Percentiles rank a stretch among this genome's conserved stretches.
Conservation (phyloP, 2,113 vertebrate genomes). For the Plotosus lineatus region DNA sequence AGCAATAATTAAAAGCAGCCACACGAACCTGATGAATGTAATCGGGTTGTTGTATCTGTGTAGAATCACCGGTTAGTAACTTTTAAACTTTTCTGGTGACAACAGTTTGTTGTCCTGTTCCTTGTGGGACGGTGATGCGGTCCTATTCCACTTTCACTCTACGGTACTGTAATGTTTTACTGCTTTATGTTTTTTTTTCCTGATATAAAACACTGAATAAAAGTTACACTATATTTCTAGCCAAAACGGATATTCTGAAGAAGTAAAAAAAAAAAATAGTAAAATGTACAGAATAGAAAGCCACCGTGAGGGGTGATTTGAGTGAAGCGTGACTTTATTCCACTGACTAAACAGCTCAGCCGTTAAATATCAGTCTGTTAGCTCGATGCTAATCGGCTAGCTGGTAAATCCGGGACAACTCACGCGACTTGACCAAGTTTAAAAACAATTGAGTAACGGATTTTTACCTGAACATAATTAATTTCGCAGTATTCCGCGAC, state of each 20-base stretch:
- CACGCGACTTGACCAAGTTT: constrained; percentile 13
- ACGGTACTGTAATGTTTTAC: background rate
- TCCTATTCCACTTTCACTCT: background rate
- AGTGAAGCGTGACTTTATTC: background rate
- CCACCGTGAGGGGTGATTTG: background rate
- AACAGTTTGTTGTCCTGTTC: background rate
- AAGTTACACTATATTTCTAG: background rate
- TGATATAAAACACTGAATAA: too few species aligned
- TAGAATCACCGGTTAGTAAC: background rate
- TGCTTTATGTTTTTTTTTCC: background rate
- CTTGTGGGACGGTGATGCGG: background rate
- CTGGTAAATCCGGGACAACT: constrained; percentile 14
- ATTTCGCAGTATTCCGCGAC: constrained; percentile 93
- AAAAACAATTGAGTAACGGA: background rate
- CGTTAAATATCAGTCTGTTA: background rate
- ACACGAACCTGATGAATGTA: background rate
- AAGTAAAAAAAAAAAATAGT: background rate
- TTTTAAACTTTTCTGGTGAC: constrained; percentile 3
- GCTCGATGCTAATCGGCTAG: constrained; percentile 32
- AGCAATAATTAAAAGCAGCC: background rate
- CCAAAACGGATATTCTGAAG: background rate
- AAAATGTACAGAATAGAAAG: background rate
- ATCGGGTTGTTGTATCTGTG: background rate
- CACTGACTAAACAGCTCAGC: constrained; percentile 10
- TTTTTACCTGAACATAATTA: constrained; percentile 92